Base-by-base conservation (phyloP, 2,888 invertebrate species). In the Dinocampus coccinellae region DNA sequence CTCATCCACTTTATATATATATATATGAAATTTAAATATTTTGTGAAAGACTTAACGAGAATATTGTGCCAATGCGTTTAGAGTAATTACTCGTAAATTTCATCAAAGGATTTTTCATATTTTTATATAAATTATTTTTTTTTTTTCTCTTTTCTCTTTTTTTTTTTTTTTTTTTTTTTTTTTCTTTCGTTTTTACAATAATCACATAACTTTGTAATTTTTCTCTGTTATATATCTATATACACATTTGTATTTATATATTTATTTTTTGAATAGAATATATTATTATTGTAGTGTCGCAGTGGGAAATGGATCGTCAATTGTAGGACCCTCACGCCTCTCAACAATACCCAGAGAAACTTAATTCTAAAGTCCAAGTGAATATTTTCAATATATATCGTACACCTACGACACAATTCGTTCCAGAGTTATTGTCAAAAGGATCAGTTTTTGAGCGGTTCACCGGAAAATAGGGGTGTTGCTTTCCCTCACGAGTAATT, bases 311-410 rank as follows among this genome's bases (percentile, higher is more conserved):
- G 76, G 71, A 72, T 75, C 72, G 73, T 78, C n/a, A n/a, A n/a
- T n/a, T n/a, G 78, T 73, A 77, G 76, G 76, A 73, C 58, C 79
- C 78, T 80, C 82, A 81, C 81, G 80, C 83, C 81, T 75, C 70
- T 74, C 75, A 75, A 80, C 81, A 82, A 81, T 81, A 70, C 36
- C 66, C n/a, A 64, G 60, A 69, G 53, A 69, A 61, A 24, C 22
- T 22, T 11, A 62, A 13, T 13, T 20, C 22, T 3, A 62, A 62
- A 42, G 24, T 42, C 24, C 22, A 57, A n/a, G 29, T 57, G 29
- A 20, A 53, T 53, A 29, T 7, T 7, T 4, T 29, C 3, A 4
- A 53, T 57, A 57, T 53, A 22, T 29, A 13, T 24, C 26, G 13
- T 9, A 55, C 65, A 64, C 58, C 64, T 42, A 64, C 69, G 57